Percentiles rank a stretch among this genome's conserved stretches.
Evolutionary conservation across 1,140 invertebrate species (phyloP).

Genomic region (Hylaeus anthracinus): DNA sequence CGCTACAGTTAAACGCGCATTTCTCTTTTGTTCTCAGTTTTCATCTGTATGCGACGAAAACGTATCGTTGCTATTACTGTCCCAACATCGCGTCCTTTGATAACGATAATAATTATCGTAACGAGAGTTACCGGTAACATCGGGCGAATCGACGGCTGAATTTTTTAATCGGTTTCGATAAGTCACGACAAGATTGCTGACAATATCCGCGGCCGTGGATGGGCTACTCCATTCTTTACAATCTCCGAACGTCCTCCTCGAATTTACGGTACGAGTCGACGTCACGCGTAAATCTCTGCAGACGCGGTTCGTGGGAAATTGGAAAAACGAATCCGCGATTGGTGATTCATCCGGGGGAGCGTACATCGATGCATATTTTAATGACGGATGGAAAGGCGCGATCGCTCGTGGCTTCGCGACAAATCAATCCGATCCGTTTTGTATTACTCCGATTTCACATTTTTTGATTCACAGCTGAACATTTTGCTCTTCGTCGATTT

Average conservation of each 20-base stretch:
- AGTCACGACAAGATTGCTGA: conserved; percentile 52
- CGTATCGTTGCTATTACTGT: no score
- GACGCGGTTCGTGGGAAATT: conserved; percentile 60
- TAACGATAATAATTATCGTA: background rate
- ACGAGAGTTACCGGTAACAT: conserved; percentile 8
- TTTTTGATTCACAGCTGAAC: no score
- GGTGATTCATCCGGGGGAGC: conserved; percentile 49
- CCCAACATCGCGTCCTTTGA: no score
- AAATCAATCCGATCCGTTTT: conserved; percentile 56
- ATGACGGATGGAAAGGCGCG: conserved; percentile 61
- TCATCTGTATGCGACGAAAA: background rate
- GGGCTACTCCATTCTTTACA: conserved; percentile 57
- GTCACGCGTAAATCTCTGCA: conserved; percentile 58
- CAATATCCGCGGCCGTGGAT: conserved; percentile 48
- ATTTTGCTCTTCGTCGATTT: background rate
- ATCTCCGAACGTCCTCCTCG: conserved; percentile 47
- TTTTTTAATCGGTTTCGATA: conserved; percentile 56
- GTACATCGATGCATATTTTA: conserved; percentile 67
- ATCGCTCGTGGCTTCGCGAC: conserved; percentile 36
- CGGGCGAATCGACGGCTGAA: conserved; percentile 26
- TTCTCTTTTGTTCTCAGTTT: no score
- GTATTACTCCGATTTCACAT: background rate
- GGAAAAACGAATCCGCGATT: conserved; percentile 62
- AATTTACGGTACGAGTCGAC: conserved; percentile 60
- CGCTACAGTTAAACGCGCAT: no score